A percentile compares a stretch with the other conserved stretches of the same genome.
Conservation (phyloP, 2,797 vertebrate species). For the Otus scops region DNA sequence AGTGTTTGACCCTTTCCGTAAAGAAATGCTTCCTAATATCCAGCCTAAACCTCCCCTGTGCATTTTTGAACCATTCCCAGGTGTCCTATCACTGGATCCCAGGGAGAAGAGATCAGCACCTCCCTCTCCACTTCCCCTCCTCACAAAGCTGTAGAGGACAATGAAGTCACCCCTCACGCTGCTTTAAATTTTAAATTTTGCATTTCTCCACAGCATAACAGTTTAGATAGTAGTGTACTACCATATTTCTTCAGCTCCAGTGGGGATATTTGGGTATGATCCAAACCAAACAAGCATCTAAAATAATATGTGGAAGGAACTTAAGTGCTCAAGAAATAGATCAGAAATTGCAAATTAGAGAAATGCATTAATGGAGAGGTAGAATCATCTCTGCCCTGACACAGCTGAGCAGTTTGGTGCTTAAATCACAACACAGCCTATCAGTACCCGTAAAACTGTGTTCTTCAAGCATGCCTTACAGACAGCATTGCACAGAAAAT, state of each 20-base stretch:
- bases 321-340: not conserved
- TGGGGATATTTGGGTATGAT: not conserved
- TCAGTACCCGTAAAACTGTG: not conserved
- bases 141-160: not conserved
- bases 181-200: not conserved
- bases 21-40: not conserved
- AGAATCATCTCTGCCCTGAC: not conserved
- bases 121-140: not conserved
- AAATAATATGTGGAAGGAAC: not conserved
- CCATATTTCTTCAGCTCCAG: not conserved
- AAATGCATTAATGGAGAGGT: not conserved
- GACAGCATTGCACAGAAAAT: not conserved
- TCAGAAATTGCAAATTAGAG: not conserved
- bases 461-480: not conserved
- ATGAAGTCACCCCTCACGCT: not conserved
- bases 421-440: not conserved
- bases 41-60: not conserved
- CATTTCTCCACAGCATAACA: fast-evolving
- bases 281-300: not conserved
- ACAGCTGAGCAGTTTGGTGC: not conserved
- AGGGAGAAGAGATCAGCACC: not conserved
- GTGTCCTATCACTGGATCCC: fast-evolving
- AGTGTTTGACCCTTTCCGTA: not conserved
- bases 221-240: not conserved
- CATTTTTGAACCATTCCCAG: not conserved